Evolutionary conservation across 2,888 invertebrate species (phyloP).

Genomic region (Drosophila paucipuncta): DNA sequence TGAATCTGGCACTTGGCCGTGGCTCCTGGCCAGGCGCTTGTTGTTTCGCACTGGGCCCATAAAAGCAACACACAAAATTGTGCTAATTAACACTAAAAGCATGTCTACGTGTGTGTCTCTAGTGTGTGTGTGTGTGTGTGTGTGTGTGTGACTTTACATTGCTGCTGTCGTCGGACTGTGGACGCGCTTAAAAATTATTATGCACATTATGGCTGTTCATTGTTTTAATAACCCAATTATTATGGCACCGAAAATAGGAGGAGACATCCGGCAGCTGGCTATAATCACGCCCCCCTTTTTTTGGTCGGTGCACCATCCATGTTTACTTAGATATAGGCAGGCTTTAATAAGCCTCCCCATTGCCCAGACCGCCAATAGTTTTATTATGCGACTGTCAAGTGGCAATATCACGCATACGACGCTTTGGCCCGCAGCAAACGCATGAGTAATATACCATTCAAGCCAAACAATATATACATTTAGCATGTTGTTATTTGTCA

Average conservation of each 20-base stretch:
- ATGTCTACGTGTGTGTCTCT: constrained; percentile 42
- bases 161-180: constrained; percentile 4
- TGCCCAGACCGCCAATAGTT: constrained; percentile 36
- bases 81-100: constrained; percentile 81
- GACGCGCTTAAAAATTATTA: constrained; percentile 74
- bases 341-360: neutral
- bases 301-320: constrained; percentile 4
- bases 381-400: constrained; percentile 53
- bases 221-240: constrained; percentile 77
- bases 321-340: constrained; percentile 13
- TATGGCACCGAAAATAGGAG: constrained; percentile 23
- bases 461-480: constrained; percentile 49
- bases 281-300: constrained; percentile 4
- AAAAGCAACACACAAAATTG: constrained; percentile 79
- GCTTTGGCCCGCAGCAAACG: constrained; percentile 29
- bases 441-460: constrained; percentile 61
- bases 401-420: constrained; percentile 71
- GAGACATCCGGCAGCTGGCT: neutral
- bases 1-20: constrained; percentile 71
- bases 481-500: constrained; percentile 43
- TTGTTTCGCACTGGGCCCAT: constrained; percentile 67
- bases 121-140: constrained; percentile 24
- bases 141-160: constrained; percentile 36
- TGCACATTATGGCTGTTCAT: constrained; percentile 77
- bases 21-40: constrained; percentile 73